Percentiles rank a stretch among this genome's conserved stretches.
These are phyloP conservation scores for Anser brachyrhynchus DNA, from an alignment of 2,113 vertebrate species.

Conservation along the genomic window DNA sequence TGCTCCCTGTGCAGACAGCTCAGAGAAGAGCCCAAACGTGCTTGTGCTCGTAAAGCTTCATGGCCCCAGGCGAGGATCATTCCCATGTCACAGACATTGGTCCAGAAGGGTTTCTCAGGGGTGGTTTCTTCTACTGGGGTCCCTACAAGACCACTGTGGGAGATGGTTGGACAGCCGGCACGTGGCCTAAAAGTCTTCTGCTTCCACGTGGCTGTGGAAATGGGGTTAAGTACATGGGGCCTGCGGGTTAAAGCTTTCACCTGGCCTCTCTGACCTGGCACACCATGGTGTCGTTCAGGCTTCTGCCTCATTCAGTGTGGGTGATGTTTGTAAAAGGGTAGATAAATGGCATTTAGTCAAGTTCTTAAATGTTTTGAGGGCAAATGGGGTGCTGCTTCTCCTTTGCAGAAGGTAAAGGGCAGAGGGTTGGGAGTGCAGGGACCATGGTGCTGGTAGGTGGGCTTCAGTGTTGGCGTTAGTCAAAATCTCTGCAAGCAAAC, in stretches of 20 bases:
- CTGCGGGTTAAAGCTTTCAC: not conserved
- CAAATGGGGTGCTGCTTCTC: not conserved
- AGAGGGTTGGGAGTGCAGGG: not conserved
- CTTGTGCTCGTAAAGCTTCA: rapidly evolving
- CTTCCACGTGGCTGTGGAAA: not conserved
- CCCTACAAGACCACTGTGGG: not conserved
- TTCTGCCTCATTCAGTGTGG: not conserved
- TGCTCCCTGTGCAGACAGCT: not conserved
- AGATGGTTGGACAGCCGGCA: not conserved
- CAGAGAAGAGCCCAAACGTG: not conserved
- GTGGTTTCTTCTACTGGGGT: not conserved
- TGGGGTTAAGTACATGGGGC: not conserved
- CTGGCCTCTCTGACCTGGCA: not conserved
- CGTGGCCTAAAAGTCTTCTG: not conserved
- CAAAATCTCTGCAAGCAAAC: not conserved
- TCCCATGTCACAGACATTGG: not conserved
- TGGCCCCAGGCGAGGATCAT: not conserved
- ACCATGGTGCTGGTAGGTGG: not conserved
- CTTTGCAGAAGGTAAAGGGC: not conserved
- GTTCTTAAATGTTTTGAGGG: not conserved
- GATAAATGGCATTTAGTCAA: not conserved
- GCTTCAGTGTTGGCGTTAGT: not conserved
- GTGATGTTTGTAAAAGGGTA: not conserved
- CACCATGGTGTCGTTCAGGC: not conserved
- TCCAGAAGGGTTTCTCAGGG: not conserved